These are phyloP conservation scores for Pantherophis guttatus DNA, from an alignment of 2,113 vertebrate species.

Conservation along the genomic window DNA sequence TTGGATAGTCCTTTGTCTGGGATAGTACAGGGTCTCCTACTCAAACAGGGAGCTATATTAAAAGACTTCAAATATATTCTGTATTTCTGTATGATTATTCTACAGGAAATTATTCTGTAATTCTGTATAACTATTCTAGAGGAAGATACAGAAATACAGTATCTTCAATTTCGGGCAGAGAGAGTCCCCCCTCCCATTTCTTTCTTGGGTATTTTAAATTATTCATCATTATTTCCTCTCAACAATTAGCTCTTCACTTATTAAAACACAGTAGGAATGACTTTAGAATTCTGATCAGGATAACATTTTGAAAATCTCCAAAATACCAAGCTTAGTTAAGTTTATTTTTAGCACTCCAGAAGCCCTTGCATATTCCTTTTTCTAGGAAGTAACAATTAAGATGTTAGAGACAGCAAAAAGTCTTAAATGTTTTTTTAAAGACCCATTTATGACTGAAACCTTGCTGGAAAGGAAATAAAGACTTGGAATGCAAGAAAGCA, in stretches of 20 bases:
- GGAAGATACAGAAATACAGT: neutral
- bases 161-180: slow-evolving; percentile 50
- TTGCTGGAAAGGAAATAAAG: slow-evolving; percentile 38
- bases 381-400: slow-evolving; percentile 58
- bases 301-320: slow-evolving; percentile 57
- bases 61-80: neutral
- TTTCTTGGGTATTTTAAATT: slow-evolving; percentile 60
- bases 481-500: slow-evolving; percentile 22
- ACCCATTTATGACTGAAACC: slow-evolving; percentile 53
- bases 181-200: slow-evolving; percentile 50
- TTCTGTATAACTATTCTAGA: neutral
- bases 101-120: neutral
- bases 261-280: slow-evolving; percentile 60
- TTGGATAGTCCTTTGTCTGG: neutral
- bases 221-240: slow-evolving; percentile 62
- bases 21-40: neutral
- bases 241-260: slow-evolving; percentile 59
- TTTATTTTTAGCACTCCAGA: slow-evolving; percentile 52
- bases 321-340: slow-evolving; percentile 50
- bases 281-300: slow-evolving; percentile 58
- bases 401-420: slow-evolving; percentile 35
- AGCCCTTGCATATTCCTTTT: slow-evolving; percentile 30
- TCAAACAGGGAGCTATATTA: neutral
- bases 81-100: neutral
- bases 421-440: slow-evolving; percentile 33